phyloP scores from a whole-genome alignment of 2,113 vertebrate species.

The Gnathonemus longibarbis region DNA sequence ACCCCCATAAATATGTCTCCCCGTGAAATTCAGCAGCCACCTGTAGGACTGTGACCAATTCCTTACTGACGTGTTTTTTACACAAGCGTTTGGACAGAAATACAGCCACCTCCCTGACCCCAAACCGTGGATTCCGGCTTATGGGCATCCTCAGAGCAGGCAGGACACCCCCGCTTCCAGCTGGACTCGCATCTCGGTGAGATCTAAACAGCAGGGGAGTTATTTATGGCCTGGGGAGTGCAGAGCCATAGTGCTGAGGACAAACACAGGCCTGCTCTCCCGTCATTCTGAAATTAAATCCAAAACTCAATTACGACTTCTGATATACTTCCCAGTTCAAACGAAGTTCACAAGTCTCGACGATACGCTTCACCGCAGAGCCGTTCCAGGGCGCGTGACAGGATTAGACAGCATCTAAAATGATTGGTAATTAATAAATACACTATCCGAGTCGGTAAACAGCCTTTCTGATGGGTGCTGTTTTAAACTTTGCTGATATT shows the following conservation, averaged over 20 bases:
- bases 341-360: slow-evolving; percentile 43
- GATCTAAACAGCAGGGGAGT: not conserved
- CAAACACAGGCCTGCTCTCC: not conserved
- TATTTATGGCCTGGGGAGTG: not conserved
- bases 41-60: slow-evolving; percentile 46
- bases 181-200: not conserved
- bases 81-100: not conserved
- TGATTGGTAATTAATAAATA: slow-evolving; percentile 9
- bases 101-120: not conserved
- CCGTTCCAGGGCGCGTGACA: slow-evolving; percentile 26
- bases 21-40: slow-evolving; percentile 50
- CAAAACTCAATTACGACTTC: slow-evolving; percentile 49
- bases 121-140: not conserved
- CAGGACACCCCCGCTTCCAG: not conserved
- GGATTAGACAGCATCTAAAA: slow-evolving; percentile 25
- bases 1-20: slow-evolving; percentile 48
- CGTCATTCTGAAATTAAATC: slow-evolving; percentile 36
- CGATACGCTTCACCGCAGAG: slow-evolving; percentile 33
- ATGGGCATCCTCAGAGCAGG: not conserved
- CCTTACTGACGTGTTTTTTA: slow-evolving; percentile 39
- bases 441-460: not conserved
- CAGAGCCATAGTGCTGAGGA: not conserved
- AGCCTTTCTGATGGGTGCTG: not conserved
- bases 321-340: slow-evolving; percentile 46
- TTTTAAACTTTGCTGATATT: not conserved